Evolutionary conservation across 2,888 invertebrate species (phyloP).

Genomic region (Elysia crispata): DNA sequence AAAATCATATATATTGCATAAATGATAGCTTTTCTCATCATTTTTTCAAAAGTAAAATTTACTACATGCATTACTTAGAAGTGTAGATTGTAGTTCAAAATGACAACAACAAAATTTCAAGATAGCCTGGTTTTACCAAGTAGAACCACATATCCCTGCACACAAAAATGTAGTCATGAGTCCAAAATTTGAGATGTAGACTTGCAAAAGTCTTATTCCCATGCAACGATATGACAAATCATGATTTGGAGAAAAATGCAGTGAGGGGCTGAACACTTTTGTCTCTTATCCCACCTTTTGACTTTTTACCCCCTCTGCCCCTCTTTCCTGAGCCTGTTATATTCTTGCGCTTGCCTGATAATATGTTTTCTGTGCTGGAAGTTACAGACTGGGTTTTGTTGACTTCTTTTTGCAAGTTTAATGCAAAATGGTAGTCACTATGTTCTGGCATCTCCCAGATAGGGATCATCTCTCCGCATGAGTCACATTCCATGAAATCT

Average conservation of each 20-base stretch:
- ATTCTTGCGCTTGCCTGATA: slow-evolving; percentile 29
- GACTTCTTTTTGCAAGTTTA: slow-evolving; percentile 80
- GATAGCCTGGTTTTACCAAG: too few species aligned
- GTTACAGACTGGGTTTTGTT: background rate
- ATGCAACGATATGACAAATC: background rate
- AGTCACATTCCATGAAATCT: slow-evolving; percentile 80
- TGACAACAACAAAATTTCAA: too few species aligned
- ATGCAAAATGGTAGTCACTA: slow-evolving; percentile 90
- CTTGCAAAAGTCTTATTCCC: too few species aligned
- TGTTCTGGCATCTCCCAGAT: slow-evolving; percentile 85
- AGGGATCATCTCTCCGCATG: slow-evolving; percentile 84
- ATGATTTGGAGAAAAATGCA: slow-evolving; percentile 35
- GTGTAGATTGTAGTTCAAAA: too few species aligned
- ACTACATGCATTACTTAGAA: too few species aligned
- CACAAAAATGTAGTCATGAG: too few species aligned
- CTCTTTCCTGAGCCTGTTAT: background rate
- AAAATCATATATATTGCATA: too few species aligned
- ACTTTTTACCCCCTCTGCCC: slow-evolving; percentile 23
- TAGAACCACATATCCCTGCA: too few species aligned
- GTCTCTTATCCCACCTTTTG: background rate
- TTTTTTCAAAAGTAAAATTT: too few species aligned
- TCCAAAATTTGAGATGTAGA: too few species aligned
- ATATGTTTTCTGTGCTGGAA: background rate
- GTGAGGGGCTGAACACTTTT: slow-evolving; percentile 38
- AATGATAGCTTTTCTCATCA: too few species aligned